Conservation (phyloP, 1,140 invertebrate genomes). For the Drosophila melanica region DNA sequence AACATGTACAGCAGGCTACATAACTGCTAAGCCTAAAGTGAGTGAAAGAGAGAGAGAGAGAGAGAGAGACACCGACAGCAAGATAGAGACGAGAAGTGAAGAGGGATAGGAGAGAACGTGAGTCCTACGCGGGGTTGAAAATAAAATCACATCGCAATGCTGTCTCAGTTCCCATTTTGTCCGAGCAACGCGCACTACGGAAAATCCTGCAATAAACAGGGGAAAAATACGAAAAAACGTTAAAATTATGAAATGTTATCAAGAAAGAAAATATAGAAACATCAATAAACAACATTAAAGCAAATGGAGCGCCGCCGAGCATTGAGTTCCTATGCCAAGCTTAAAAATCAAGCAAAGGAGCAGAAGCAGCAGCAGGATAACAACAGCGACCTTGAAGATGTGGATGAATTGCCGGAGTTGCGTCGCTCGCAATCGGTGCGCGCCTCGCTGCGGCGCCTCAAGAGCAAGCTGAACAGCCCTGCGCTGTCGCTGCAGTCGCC, state of each 20-base stretch:
- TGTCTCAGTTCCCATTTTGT: conserved; percentile 62
- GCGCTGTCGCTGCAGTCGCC: conserved; percentile 66
- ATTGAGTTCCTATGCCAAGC: conserved; percentile 66
- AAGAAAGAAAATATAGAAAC: conserved; percentile 14
- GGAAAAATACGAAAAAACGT: conserved; percentile 2
- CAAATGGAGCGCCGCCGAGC: conserved; percentile 74
- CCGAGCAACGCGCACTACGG: conserved; percentile 51
- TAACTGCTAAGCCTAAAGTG: conserved; percentile 1
- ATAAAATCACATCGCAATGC: conserved; percentile 52
- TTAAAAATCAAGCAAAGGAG: conserved; percentile 58
- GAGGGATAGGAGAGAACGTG: conserved; percentile 22
- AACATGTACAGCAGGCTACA: conserved; percentile 31
- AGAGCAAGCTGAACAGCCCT: conserved; percentile 74
- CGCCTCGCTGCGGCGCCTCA: conserved; percentile 88
- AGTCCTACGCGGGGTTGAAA: conserved; percentile 16
- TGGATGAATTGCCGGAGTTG: conserved; percentile 80
- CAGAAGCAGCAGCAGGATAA: conserved; percentile 58
- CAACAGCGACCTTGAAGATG: conserved; percentile 61
- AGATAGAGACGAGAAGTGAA: not conserved
- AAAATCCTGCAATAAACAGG: conserved; percentile 51
- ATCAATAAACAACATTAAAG: conserved; percentile 22
- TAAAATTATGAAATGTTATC: conserved; percentile 27
- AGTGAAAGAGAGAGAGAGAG: conserved; percentile 10
- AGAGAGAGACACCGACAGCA: conserved; percentile 1
- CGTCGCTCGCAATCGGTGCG: conserved; percentile 89